phyloP scores from a whole-genome alignment of 2,888 invertebrate species.

The Cinara cedri region DNA sequence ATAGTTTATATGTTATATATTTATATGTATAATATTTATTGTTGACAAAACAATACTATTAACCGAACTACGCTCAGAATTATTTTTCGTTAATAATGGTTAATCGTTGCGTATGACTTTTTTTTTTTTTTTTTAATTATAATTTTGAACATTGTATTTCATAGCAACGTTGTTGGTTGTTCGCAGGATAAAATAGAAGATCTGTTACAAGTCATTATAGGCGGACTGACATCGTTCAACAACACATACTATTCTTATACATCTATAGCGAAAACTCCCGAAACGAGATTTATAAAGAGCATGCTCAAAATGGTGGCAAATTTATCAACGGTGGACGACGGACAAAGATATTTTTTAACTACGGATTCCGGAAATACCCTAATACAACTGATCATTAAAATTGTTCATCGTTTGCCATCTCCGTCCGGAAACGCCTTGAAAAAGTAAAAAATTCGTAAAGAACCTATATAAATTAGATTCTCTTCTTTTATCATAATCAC shows the following conservation, averaged over 20 bases:
- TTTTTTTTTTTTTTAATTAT: neutral
- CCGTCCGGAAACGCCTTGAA: slow-evolving; percentile 20
- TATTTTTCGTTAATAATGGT: too few species aligned
- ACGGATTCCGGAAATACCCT: neutral
- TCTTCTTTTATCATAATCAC: too few species aligned
- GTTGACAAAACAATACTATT: too few species aligned
- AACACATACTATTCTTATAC: neutral
- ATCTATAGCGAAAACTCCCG: slow-evolving; percentile 61
- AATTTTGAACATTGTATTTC: neutral
- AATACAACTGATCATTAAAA: neutral
- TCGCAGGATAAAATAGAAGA: neutral
- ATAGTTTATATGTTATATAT: too few species aligned
- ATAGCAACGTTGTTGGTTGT: neutral
- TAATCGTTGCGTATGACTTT: neutral
- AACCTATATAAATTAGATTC: too few species aligned
- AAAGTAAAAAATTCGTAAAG: too few species aligned
- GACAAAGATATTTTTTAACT: slow-evolving; percentile 62
- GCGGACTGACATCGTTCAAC: slow-evolving; percentile 2
- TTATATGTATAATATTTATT: too few species aligned
- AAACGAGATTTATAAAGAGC: slow-evolving; percentile 63
- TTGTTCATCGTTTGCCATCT: neutral
- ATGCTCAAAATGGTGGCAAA: slow-evolving; percentile 63
- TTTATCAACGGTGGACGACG: slow-evolving; percentile 63
- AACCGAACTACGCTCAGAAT: too few species aligned
- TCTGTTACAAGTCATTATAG: neutral